These are phyloP conservation scores for Melikaiella ostensackeni DNA, from an alignment of 2,888 invertebrate species.

Conservation along the genomic window DNA sequence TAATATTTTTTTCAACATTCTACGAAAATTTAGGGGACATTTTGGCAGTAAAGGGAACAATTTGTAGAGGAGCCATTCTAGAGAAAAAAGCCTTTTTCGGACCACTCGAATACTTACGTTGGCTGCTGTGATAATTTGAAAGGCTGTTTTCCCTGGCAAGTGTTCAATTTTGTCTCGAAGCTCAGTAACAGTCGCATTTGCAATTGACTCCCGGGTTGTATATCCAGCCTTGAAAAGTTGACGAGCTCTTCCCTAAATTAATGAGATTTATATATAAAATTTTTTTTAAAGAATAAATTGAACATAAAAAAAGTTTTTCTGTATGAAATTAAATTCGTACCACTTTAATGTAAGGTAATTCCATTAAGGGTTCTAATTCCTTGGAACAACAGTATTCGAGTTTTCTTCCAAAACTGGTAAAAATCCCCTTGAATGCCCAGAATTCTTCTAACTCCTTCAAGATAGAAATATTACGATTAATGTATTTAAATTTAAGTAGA, in stretches of 20 bases:
- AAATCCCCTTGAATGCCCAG: constrained; percentile 89
- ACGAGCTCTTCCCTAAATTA: constrained; percentile 85
- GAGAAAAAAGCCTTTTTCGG: too few relatives aligned
- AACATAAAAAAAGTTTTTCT: background rate
- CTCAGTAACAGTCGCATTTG: constrained; percentile 83
- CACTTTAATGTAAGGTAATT: constrained; percentile 92
- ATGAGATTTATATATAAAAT: too few relatives aligned
- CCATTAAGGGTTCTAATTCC: constrained; percentile 90
- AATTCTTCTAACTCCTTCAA: constrained; percentile 84
- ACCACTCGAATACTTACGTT: constrained; percentile 87
- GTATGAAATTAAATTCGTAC: constrained; percentile 74
- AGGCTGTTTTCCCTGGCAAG: constrained; percentile 85
- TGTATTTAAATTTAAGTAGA: too few relatives aligned
- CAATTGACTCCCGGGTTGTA: constrained; percentile 86
- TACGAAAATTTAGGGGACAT: too few relatives aligned
- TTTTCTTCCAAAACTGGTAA: constrained; percentile 85
- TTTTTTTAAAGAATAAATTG: too few relatives aligned
- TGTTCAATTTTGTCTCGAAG: constrained; percentile 84
- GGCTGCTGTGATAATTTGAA: constrained; percentile 91
- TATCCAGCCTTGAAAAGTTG: constrained; percentile 92
- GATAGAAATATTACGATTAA: constrained; percentile 30
- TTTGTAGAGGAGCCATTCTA: too few relatives aligned
- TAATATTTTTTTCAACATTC: constrained; percentile 36
- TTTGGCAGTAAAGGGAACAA: too few relatives aligned
- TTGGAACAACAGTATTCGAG: constrained; percentile 89